These are phyloP conservation scores for Verasper variegatus DNA, from an alignment of 2,113 vertebrate species.

Conservation along the genomic window DNA sequence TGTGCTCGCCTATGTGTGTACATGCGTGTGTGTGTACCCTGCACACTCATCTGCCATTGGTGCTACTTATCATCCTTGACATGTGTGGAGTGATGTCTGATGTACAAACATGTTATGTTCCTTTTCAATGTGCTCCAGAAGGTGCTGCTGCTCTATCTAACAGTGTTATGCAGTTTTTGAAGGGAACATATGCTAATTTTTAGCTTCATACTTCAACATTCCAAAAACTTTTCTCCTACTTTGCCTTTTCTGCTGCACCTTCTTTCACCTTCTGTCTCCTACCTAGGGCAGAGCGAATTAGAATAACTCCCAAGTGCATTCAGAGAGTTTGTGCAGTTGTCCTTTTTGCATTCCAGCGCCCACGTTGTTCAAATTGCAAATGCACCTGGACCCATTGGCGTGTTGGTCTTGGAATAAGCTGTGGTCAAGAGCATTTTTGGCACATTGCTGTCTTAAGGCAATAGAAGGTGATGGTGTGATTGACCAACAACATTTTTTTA, in stretches of 20 bases:
- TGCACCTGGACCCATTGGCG: not conserved
- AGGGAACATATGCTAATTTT: not conserved
- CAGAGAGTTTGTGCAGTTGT: not conserved
- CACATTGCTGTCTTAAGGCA: not conserved
- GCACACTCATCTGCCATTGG: not conserved
- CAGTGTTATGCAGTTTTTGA: not conserved
- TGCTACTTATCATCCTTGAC: slow-evolving; percentile 18
- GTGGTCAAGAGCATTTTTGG: not conserved
- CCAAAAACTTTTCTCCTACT: not conserved
- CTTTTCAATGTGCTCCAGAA: not conserved
- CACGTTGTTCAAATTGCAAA: not conserved
- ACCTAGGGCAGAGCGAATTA: not conserved
- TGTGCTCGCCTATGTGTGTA: not conserved
- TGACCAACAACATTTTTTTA: not conserved
- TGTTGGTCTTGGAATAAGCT: not conserved
- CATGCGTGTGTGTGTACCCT: not conserved
- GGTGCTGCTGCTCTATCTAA: not conserved
- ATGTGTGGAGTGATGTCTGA: slow-evolving; percentile 1
- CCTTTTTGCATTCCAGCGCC: not conserved
- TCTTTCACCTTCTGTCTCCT: not conserved
- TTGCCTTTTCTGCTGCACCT: not conserved
- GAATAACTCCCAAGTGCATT: not conserved
- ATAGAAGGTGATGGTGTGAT: too few species aligned
- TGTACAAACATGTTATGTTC: not conserved
- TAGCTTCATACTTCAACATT: not conserved